phyloP scores from a whole-genome alignment of 2,113 vertebrate genomes.

The Tauraco erythrolophus region DNA sequence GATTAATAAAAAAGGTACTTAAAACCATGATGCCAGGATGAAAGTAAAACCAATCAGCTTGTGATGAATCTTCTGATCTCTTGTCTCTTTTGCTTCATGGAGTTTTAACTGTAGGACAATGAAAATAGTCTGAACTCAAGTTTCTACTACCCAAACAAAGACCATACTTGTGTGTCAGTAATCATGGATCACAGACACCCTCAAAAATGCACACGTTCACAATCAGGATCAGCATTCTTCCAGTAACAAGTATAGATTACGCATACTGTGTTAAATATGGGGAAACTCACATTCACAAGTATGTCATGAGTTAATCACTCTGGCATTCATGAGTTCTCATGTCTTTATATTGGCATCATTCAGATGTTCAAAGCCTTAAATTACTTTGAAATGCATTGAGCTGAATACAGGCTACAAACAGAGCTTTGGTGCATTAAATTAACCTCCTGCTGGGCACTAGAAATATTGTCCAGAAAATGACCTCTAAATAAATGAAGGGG shows the following conservation, averaged over 20 bases:
- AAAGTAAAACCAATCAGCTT: not conserved
- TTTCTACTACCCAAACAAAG: not conserved
- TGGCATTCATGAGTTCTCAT: not conserved
- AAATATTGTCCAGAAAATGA: slow-evolving; percentile 41
- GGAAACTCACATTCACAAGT: not conserved
- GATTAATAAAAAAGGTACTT: not conserved
- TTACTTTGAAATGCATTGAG: not conserved
- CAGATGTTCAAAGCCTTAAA: not conserved
- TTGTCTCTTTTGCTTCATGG: not conserved
- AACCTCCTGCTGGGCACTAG: not conserved
- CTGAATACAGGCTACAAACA: not conserved
- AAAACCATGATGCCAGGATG: not conserved
- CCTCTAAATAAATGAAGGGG: slow-evolving; percentile 28
- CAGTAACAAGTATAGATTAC: not conserved
- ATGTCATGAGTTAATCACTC: not conserved
- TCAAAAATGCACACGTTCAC: not conserved
- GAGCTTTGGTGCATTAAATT: slow-evolving; percentile 21
- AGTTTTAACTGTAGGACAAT: not conserved
- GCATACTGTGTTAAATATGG: not conserved
- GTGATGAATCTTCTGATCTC: not conserved
- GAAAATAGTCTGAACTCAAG: not conserved
- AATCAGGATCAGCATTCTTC: not conserved
- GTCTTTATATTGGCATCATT: not conserved
- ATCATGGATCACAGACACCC: not conserved
- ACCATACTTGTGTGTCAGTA: not conserved